Evolutionary conservation across 2,888 invertebrate genomes (phyloP).

Genomic region (Crossocerus cetratus): DNA sequence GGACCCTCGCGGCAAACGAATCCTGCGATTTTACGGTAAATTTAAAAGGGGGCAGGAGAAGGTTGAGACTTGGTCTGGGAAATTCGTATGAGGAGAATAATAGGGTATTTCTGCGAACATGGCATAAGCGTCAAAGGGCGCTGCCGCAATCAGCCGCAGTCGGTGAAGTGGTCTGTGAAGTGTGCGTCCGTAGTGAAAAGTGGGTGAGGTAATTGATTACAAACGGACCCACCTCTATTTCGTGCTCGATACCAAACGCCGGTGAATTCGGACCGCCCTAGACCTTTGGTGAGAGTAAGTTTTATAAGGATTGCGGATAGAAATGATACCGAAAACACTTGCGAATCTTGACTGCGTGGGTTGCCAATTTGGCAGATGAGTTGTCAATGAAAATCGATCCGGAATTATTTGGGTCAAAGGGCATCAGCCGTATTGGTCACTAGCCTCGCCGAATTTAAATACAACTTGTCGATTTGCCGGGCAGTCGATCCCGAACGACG

Average conservation of each 20-base stretch:
- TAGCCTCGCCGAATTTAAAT: conserved; percentile 70
- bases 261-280: background rate
- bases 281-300: conserved; percentile 32
- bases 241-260: background rate
- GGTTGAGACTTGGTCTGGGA: no score
- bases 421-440: conserved; percentile 72
- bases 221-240: conserved; percentile 28
- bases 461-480: conserved; percentile 54
- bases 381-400: conserved; percentile 75
- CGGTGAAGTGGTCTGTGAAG: conserved; percentile 61
- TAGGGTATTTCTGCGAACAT: conserved; percentile 50
- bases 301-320: background rate
- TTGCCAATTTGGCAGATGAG: conserved; percentile 62
- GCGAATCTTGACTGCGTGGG: conserved; percentile 34
- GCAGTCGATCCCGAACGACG: conserved; percentile 48
- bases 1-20: background rate
- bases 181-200: conserved; percentile 64
- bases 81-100: no score
- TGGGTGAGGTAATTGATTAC: conserved; percentile 61
- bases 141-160: conserved; percentile 67
- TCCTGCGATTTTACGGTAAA: background rate
- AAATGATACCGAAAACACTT: background rate
- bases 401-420: conserved; percentile 71
- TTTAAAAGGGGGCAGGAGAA: background rate
- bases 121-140: conserved; percentile 70